Evolutionary conservation across 2,888 invertebrate genomes (phyloP).

Genomic region (Thecophora atra): DNA sequence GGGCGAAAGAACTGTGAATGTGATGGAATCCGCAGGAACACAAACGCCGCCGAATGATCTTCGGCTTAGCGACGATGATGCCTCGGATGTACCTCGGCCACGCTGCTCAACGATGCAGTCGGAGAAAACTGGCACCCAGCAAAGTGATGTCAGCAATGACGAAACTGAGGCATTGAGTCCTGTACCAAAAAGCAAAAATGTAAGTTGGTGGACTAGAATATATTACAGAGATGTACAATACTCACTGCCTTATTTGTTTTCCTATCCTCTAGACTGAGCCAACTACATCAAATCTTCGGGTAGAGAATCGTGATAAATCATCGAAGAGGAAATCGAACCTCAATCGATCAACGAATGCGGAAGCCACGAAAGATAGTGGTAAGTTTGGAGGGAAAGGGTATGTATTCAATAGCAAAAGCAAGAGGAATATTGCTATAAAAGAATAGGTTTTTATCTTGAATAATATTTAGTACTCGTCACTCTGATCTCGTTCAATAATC

Average conservation of each 20-base stretch:
- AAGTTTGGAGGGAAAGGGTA: constrained; percentile 48
- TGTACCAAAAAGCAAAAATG: constrained; percentile 55
- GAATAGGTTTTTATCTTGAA: no score
- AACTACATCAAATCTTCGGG: constrained; percentile 57
- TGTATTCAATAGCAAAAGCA: no score
- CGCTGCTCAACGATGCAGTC: constrained; percentile 59
- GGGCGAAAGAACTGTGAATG: constrained; percentile 55
- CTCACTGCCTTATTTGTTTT: neutral
- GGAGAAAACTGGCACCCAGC: constrained; percentile 44
- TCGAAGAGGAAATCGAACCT: constrained; percentile 74
- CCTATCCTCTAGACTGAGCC: constrained; percentile 53
- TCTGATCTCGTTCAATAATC: no score
- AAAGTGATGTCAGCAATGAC: constrained; percentile 16
- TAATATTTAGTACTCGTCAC: no score
- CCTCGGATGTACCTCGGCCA: constrained; percentile 46
- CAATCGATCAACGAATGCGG: constrained; percentile 69
- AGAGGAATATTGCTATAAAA: no score
- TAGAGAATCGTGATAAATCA: constrained; percentile 71
- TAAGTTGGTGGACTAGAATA: no score
- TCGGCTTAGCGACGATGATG: constrained; percentile 38
- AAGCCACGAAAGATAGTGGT: constrained; percentile 65
- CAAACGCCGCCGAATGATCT: constrained; percentile 35
- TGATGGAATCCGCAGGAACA: neutral
- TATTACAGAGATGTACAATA: no score
- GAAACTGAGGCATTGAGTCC: constrained; percentile 57